These are phyloP conservation scores for Pristionchus mayeri DNA, from an alignment of 2,888 invertebrate species.

Conservation along the genomic window DNA sequence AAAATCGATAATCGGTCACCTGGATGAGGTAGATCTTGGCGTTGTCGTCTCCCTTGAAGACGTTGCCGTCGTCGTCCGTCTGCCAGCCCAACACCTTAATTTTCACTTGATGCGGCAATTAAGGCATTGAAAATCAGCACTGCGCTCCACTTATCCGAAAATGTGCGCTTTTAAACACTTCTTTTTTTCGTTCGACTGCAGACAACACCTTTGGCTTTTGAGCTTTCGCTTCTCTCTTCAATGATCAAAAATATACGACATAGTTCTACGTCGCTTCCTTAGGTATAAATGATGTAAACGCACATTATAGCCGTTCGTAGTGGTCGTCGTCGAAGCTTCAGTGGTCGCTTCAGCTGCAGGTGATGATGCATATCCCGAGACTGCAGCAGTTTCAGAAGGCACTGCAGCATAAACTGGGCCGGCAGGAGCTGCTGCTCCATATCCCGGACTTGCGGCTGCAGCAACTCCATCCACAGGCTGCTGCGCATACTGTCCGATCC, in stretches of 20 bases:
- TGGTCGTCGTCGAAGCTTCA: not conserved
- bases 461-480: not conserved
- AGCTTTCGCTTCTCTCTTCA: not conserved
- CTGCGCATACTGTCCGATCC: not conserved
- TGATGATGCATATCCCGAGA: no score
- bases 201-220: not conserved
- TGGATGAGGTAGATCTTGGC: slow-evolving; percentile 40
- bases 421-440: no score
- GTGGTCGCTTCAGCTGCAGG: slow-evolving; percentile 6
- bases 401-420: no score
- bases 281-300: no score
- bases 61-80: slow-evolving; percentile 50
- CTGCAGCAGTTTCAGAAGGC: no score
- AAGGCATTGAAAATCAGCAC: not conserved
- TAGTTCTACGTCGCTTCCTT: not conserved
- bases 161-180: not conserved
- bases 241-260: not conserved
- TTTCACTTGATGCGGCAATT: not conserved
- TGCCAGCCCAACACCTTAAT: slow-evolving; percentile 47
- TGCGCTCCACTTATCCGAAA: not conserved
- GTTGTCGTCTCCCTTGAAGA: slow-evolving; percentile 47
- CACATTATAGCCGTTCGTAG: slow-evolving; percentile 36
- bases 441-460: not conserved
- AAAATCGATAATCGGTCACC: no score
- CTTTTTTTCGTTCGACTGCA: not conserved